phyloP scores from a whole-genome alignment of 2,888 invertebrate species.

The Barypeithes pellucidus region DNA sequence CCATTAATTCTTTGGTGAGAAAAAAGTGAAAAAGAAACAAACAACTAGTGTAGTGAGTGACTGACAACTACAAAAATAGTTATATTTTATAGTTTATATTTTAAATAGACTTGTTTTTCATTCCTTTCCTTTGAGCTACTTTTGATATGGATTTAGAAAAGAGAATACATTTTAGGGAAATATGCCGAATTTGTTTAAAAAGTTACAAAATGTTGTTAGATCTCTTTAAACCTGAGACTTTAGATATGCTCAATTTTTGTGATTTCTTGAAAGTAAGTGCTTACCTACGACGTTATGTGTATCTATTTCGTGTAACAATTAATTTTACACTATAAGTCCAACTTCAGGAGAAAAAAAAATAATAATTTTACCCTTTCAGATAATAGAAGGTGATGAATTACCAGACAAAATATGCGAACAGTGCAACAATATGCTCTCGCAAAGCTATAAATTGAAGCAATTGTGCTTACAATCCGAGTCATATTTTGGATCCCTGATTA shows the following conservation, averaged over 20 bases:
- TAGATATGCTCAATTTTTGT: constrained; percentile 54
- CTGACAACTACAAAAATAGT: too few relatives aligned
- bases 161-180: constrained; percentile 50
- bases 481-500: constrained; percentile 45
- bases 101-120: too few relatives aligned
- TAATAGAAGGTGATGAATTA: constrained; percentile 55
- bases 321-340: too few relatives aligned
- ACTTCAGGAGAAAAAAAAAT: too few relatives aligned
- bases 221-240: constrained; percentile 51
- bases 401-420: constrained; percentile 60
- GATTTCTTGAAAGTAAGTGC: constrained; percentile 52
- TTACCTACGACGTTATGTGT: not conserved
- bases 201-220: constrained; percentile 49
- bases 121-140: not conserved
- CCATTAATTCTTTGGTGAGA: too few relatives aligned
- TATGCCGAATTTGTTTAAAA: constrained; percentile 57
- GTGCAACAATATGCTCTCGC: constrained; percentile 57
- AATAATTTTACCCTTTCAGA: constrained; percentile 46
- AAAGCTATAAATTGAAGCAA: constrained; percentile 61
- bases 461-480: constrained; percentile 59
- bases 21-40: too few relatives aligned
- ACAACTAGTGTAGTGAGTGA: too few relatives aligned
- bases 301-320: too few relatives aligned
- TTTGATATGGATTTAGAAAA: constrained; percentile 15
- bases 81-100: too few relatives aligned